Evolutionary conservation across 2,113 vertebrate genomes (phyloP), one percentile per base, ranked within the genome.

Genomic region (Tapirus terrestris): DNA sequence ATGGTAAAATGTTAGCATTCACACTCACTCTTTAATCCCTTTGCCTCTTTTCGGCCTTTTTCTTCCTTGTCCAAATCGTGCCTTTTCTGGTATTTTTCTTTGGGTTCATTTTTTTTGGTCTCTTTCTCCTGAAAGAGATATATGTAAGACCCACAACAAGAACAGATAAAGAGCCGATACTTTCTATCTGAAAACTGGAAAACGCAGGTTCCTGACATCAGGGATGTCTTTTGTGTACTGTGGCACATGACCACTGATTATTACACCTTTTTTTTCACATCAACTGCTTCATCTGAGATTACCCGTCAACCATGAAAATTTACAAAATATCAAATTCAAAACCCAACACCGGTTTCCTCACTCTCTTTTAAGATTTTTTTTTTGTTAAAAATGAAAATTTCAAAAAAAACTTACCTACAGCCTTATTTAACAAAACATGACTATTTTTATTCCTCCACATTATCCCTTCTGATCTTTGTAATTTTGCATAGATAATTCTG

Each of bases 11-110:
- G 13, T 27, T 89, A 89, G 72, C 63, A 81, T 92, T 82, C 81
- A 82, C 25, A 95, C 99, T 99, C 98, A 99, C 99, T 99, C 90
- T 99, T 99, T 65, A 99, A 86, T 76, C 94, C 94, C 51, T 98
- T 99, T 77, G 98, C 96, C 33, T 99, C 99, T 98, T 98, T 99
- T 97, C 98, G 99, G 77, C 2, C 89, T 96, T 98, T 99, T 89
- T 99, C 99, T 33, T 98, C 98, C 98, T 99, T 99, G 90, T 99
- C 99, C 3, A 96, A 56, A 10, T 99, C 99, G 92, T 98, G 36
- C 70, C 98, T 99, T 98, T 99, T 99, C 72, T 97, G 99, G 21
- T 98, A 96, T 97, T 99, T 99, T 82, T 99, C 99, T 98, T 99
- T 99, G 92, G 96, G 67, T 98, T 99, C 99, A 20, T 75, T 81